Percentiles rank a stretch among this genome's conserved stretches.
These are phyloP conservation scores for Psephotus haematonotus DNA, from an alignment of 2,113 vertebrate genomes.

Conservation along the genomic window DNA sequence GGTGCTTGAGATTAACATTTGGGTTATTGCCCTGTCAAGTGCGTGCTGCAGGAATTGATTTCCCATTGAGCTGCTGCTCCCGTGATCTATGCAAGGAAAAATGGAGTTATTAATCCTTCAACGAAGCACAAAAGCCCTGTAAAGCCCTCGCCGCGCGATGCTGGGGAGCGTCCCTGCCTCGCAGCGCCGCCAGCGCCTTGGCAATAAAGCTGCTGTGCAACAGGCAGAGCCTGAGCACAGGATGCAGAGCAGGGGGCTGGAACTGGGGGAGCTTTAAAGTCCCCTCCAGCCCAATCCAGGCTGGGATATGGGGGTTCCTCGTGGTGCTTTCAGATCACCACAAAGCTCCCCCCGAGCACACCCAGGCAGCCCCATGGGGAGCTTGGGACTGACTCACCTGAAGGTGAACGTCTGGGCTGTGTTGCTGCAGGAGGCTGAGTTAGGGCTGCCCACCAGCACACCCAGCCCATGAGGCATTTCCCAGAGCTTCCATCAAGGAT, in stretches of 20 bases:
- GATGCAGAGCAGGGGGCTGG: not conserved
- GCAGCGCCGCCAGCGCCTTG: not conserved
- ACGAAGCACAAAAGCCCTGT: not conserved
- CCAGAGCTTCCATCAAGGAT: accelerated
- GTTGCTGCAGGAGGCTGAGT: not conserved
- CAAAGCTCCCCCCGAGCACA: not conserved
- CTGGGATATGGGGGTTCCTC: not conserved
- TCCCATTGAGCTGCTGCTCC: slow-evolving; percentile 52
- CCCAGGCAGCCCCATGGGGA: accelerated
- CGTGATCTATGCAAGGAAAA: slow-evolving; percentile 72
- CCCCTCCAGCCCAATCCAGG: too few species aligned
- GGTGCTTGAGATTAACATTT: slow-evolving; percentile 53
- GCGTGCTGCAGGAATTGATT: slow-evolving; percentile 57
- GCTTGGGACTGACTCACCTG: accelerated
- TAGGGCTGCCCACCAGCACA: not conserved
- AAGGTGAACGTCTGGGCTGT: not conserved
- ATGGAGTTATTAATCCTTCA: slow-evolving; percentile 60
- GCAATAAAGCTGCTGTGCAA: not conserved
- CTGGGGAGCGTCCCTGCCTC: not conserved
- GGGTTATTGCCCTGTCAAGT: slow-evolving; percentile 68
- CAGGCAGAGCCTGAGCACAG: not conserved
- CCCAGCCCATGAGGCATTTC: not conserved
- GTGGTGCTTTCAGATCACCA: too few species aligned
- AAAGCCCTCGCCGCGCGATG: not conserved
- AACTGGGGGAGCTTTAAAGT: not conserved